These are phyloP conservation scores for Glossosoma conforme DNA, from an alignment of 1,140 invertebrate species.

Conservation along the genomic window DNA sequence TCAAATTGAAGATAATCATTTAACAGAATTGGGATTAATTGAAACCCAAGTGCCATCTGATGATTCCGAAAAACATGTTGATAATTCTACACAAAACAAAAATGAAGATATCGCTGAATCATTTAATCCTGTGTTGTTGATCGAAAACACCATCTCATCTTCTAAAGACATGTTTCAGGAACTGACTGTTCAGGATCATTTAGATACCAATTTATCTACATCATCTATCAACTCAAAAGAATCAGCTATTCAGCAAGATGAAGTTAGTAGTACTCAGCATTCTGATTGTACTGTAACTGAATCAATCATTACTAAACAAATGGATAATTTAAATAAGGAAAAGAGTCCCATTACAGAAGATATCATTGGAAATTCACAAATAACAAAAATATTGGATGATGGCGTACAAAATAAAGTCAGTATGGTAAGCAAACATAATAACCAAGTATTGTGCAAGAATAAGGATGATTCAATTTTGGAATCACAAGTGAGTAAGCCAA, in stretches of 20 bases:
- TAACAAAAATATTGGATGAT: too few relatives aligned
- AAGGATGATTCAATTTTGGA: too few relatives aligned
- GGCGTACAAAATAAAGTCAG: too few relatives aligned
- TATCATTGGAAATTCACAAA: too few relatives aligned
- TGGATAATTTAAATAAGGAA: not conserved
- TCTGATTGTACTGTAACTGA: conserved; percentile 7
- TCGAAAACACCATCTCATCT: conserved; percentile 15
- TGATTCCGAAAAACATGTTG: not conserved
- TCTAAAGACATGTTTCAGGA: conserved; percentile 12
- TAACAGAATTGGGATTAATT: not conserved
- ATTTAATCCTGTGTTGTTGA: not conserved
- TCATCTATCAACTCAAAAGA: conserved; percentile 3
- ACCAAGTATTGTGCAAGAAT: too few relatives aligned
- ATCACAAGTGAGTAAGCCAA: not conserved
- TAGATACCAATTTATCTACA: not conserved
- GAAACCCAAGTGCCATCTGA: not conserved
- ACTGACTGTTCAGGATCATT: not conserved
- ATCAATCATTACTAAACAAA: not conserved
- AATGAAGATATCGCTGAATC: not conserved
- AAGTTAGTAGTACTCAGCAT: conserved; percentile 27
- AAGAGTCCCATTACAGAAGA: not conserved
- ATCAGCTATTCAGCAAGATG: conserved; percentile 27
- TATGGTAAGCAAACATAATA: too few relatives aligned
- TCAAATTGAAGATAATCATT: not conserved
- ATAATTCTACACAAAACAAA: not conserved